Evolutionary conservation across 2,113 vertebrate genomes (phyloP).

Genomic region (Cepphus grylle): DNA sequence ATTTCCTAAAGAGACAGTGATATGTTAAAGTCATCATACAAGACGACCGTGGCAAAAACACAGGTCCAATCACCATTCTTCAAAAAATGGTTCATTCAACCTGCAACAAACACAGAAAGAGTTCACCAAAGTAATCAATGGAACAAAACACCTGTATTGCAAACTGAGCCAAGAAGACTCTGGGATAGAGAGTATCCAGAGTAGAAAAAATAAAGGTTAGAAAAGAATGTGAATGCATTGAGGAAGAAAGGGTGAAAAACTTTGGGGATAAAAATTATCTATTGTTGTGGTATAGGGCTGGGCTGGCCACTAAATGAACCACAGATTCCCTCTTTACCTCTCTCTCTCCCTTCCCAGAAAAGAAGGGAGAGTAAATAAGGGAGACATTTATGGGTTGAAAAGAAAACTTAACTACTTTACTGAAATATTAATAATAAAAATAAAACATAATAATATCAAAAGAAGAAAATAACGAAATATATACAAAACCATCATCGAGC

Average conservation of each 20-base stretch:
- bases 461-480: too few species aligned
- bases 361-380: too few species aligned
- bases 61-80: background rate
- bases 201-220: background rate
- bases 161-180: background rate
- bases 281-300: too few species aligned
- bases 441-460: too few species aligned
- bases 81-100: background rate
- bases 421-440: too few species aligned
- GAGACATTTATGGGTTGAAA: too few species aligned
- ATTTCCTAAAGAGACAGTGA: background rate
- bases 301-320: too few species aligned
- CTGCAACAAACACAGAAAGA: background rate
- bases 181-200: background rate
- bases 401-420: too few species aligned
- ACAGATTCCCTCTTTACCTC: too few species aligned
- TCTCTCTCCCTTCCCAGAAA: too few species aligned
- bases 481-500: too few species aligned
- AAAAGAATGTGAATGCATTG: background rate
- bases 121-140: background rate
- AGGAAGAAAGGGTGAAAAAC: background rate
- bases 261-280: background rate
- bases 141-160: background rate
- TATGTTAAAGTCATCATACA: background rate
- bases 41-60: background rate